Conservation (phyloP, 2,797 vertebrate genomes). For the Galagoides demidoff region DNA sequence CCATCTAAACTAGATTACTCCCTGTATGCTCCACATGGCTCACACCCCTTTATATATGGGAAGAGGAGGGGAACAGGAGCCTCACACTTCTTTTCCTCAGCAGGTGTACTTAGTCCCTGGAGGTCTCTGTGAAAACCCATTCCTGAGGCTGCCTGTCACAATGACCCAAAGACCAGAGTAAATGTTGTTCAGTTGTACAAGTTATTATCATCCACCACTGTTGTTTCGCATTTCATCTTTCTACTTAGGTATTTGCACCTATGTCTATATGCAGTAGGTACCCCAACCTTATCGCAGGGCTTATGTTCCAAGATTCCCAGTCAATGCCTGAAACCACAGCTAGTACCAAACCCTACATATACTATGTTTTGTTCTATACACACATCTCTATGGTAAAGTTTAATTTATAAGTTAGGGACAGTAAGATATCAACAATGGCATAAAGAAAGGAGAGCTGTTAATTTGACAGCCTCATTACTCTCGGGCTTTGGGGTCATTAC, state of each 20-base stretch:
- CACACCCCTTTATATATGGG: neutral
- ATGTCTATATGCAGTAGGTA: neutral
- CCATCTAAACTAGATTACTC: neutral
- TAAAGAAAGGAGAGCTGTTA: too few relatives aligned
- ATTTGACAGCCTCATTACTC: too few relatives aligned
- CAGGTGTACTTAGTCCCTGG: neutral
- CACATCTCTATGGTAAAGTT: too few relatives aligned
- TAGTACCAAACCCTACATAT: too few relatives aligned
- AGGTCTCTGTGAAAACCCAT: neutral
- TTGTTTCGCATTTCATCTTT: neutral
- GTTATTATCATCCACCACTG: neutral
- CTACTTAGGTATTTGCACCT: neutral
- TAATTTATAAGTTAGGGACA: too few relatives aligned
- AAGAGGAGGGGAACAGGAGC: accelerated
- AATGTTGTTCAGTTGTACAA: neutral
- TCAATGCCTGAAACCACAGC: too few relatives aligned
- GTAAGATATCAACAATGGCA: too few relatives aligned
- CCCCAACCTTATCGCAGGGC: too few relatives aligned
- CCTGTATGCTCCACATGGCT: neutral
- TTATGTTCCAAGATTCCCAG: too few relatives aligned
- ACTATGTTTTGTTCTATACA: too few relatives aligned
- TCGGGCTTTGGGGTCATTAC: too few relatives aligned
- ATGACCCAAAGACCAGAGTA: neutral
- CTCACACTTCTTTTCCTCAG: neutral
- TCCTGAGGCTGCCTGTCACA: neutral